Base-by-base conservation (phyloP, 2,888 invertebrate species). In the Oegoconia quadripuncta region DNA sequence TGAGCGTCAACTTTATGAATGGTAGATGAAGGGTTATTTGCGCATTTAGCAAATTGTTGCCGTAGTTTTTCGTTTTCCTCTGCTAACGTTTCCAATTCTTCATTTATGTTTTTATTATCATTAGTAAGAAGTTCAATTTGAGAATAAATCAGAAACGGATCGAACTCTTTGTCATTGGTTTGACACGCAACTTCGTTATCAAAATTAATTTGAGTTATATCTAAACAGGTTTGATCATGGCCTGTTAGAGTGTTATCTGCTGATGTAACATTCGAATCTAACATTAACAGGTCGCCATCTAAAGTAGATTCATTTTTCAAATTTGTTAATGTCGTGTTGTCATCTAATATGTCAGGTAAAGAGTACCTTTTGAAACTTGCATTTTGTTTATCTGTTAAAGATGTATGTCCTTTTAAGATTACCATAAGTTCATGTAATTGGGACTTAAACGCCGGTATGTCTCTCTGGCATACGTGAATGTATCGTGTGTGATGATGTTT, bases 241-340 rank as follows among this genome's bases (percentile, higher is more conserved):
- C 64, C 69, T 20, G 66, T 50, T 18, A 82, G 48, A 34, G 84
- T 84, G 40, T 72, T 80, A 50, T 84, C 75, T 16, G 64, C 65
- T 22, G 57, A 64, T 15, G 78, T 81, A n/a, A 80, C 41, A 53
- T 86, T 86, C 16, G 83, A 82, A 41, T 87, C 86, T 41, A 87
- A 57, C 86, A 87, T 86, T 37, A 86, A 62, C 6, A 83, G 57
- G 52, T 87, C 86, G 4, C 76, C 73, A 47, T 86, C 86, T 39
- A 82, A 61, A 8, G 70, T 76, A 14, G 84, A 83, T 45, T 86
- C 86, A 44, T 80, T 81, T 62, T 69, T 80, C 18, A 70, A 65
- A 47, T 58, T 67, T 18, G 62, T 44, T 12, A 63, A 36, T 13
- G 64, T 55, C 20, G 60, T 58, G 45, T 68, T 76, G 27, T 60